Evolutionary conservation across 2,888 invertebrate species (phyloP).

Genomic region (Drosophila crucigera): DNA sequence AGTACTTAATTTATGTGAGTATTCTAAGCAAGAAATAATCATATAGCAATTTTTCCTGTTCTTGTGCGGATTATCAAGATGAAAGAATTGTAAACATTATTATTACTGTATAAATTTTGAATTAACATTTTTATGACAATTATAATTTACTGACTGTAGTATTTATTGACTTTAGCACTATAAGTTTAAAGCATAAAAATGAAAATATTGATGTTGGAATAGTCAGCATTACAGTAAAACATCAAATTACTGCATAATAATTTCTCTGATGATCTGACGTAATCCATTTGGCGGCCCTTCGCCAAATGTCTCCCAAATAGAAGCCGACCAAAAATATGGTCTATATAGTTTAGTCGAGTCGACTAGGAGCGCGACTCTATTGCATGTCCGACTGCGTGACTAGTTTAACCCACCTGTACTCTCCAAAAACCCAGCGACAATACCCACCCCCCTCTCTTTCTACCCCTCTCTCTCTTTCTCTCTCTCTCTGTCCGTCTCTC

Average conservation of each 20-base stretch:
- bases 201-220: not conserved
- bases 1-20: not conserved
- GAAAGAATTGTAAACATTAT: not conserved
- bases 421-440: slow-evolving; percentile 19
- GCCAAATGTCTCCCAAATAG: slow-evolving; percentile 47
- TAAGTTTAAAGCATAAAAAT: not conserved
- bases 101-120: not conserved
- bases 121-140: too few relatives aligned
- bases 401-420: slow-evolving; percentile 71
- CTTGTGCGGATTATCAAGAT: not conserved
- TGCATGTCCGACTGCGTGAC: slow-evolving; percentile 78
- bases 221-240: not conserved
- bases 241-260: not conserved
- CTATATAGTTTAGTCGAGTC: slow-evolving; percentile 32
- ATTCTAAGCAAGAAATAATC: not conserved
- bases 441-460: not conserved
- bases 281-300: slow-evolving; percentile 18
- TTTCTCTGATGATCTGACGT: slow-evolving; percentile 37
- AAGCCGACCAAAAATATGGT: slow-evolving; percentile 54
- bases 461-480: not conserved
- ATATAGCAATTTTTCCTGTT: not conserved
- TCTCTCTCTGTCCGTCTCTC: not conserved
- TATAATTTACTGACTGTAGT: too few relatives aligned
- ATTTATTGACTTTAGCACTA: not conserved
- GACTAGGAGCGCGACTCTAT: slow-evolving; percentile 52